A percentile compares a stretch with the other conserved stretches of the same genome.
Evolutionary conservation across 2,113 vertebrate species (phyloP).

Genomic region (Gorsachius goisagi): DNA sequence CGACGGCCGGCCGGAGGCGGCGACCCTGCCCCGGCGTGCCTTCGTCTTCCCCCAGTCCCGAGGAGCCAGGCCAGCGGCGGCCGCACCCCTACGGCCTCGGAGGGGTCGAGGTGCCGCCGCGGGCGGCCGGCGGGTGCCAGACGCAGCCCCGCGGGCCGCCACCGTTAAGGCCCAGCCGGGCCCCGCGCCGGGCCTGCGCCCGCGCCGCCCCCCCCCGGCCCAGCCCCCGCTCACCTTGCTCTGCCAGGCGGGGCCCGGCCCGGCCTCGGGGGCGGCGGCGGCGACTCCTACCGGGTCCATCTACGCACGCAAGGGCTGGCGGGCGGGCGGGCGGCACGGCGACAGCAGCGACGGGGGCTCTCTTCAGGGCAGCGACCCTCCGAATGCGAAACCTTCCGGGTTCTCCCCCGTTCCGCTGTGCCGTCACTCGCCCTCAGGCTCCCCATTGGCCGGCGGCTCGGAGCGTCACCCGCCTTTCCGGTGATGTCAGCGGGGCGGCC

Average conservation of each 20-base stretch:
- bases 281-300: slow-evolving; percentile 77
- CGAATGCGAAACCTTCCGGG: neutral
- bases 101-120: neutral
- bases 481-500: neutral
- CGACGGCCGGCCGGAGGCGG: neutral
- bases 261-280: neutral
- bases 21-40: neutral
- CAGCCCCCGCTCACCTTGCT: slow-evolving; percentile 44
- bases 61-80: neutral
- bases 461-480: neutral
- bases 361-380: neutral
- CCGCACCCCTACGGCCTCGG: neutral
- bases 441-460: neutral
- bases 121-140: no score
- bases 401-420: neutral
- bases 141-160: no score
- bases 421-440: neutral
- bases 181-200: neutral
- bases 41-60: accelerated
- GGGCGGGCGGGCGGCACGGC: no score
- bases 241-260: slow-evolving; percentile 31
- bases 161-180: neutral
- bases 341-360: accelerated
- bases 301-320: neutral
- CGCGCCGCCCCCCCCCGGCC: no score